These are phyloP conservation scores for Drosophila mauritiana DNA, from an alignment of 1,140 invertebrate genomes.

Conservation along the genomic window DNA sequence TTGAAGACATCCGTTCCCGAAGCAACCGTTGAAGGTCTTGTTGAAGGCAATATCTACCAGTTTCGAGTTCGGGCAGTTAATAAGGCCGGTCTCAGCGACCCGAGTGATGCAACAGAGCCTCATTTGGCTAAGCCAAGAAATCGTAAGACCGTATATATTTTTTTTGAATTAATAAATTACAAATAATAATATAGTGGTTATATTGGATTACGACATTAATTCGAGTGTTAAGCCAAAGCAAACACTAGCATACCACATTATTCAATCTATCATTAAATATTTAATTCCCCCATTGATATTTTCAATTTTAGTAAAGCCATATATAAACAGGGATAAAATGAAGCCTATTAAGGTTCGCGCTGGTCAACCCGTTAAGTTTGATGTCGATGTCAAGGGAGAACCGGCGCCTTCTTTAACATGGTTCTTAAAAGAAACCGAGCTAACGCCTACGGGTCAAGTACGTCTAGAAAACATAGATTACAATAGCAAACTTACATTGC, in stretches of 20 bases:
- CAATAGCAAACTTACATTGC: slow-evolving; percentile 93
- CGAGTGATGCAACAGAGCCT: slow-evolving; percentile 94
- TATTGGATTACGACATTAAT: slow-evolving; percentile 5
- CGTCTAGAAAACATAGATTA: slow-evolving; percentile 97
- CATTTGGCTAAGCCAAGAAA: slow-evolving; percentile 95
- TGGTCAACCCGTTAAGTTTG: slow-evolving; percentile 95
- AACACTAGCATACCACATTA: slow-evolving; percentile 8
- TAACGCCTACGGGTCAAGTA: slow-evolving; percentile 85
- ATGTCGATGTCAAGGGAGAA: slow-evolving; percentile 97
- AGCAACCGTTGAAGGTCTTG: slow-evolving; percentile 93
- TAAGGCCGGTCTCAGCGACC: slow-evolving; percentile 96
- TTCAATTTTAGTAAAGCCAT: slow-evolving; percentile 90
- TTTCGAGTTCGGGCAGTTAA: slow-evolving; percentile 97
- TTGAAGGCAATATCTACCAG: slow-evolving; percentile 96
- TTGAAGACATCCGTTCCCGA: slow-evolving; percentile 90
- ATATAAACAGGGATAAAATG: slow-evolving; percentile 96
- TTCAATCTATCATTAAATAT: slow-evolving; percentile 5
- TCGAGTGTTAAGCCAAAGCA: slow-evolving; percentile 63
- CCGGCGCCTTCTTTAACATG: slow-evolving; percentile 97
- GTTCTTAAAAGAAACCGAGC: slow-evolving; percentile 88
- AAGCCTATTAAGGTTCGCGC: slow-evolving; percentile 95
- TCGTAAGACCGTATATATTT: slow-evolving; percentile 87
- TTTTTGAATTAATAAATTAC: too few relatives aligned
- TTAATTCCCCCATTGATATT: slow-evolving; percentile 1
- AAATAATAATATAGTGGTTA: slow-evolving; percentile 2